Base-by-base conservation (phyloP, 2,888 invertebrate species). In the Scotopteryx bipunctaria region DNA sequence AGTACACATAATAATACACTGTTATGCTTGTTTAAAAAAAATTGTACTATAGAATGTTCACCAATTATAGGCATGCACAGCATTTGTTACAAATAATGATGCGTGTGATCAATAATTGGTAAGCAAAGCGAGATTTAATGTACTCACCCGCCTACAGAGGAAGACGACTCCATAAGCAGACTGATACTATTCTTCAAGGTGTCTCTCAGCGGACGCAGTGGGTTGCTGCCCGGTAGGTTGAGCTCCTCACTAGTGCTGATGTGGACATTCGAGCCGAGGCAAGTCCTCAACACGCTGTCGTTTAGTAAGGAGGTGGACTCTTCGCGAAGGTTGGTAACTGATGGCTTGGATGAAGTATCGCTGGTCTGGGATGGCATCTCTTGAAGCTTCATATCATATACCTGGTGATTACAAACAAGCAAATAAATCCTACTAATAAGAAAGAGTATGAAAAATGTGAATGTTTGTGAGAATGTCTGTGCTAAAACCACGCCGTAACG, bases 181-280 rank as follows among this genome's bases (percentile, higher is more conserved):
- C 81, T 86, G 57, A 90, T 89, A 51, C 88, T 88, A 49, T 90
- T 86, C 66, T 89, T 89, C 38, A 91, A 61, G 0, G 90, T 77
- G 16, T 90, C 90, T n/a, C 90, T 69, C 4, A 91, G 64, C 0
- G 89, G 85, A 2, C 81, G 69, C 35, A 91, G 63, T 0, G 89
- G 90, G 58, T 89, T 89, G 6, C 59, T 44, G 0, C 87, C 86
- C 1, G 72, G 73, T 13, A 87, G 48, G 64, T 81, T 79, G 13
- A 88, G 66, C 57, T 90, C 89, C 25, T 86, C 86, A 41, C 88
- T 89, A 0, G 81, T 79, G 44, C 82, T 86, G 17, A 90, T 57
- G 58, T 87, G 90, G 1, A 88, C 84, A 55, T 65, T 70, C 16
- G 87, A 83, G 0, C 90, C 90, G 27, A 90, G 71, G 23, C 89